Conservation (phyloP, 2,888 invertebrate species). For the Biston stratarius region DNA sequence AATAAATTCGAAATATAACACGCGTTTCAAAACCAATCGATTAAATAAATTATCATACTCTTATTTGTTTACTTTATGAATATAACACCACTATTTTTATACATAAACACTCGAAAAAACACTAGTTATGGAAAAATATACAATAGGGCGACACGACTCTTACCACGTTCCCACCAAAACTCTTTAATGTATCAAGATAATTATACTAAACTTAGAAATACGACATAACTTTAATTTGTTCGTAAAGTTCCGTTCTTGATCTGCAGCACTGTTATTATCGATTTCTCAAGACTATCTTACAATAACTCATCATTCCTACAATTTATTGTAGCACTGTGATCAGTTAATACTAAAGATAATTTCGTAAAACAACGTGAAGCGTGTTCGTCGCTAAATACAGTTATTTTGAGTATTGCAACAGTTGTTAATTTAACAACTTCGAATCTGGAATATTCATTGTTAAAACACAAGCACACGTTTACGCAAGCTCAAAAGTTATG, state of each 20-base stretch:
- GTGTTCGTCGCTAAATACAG: conserved; percentile 30
- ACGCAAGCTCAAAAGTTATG: conserved; percentile 14
- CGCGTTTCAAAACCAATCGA: no score
- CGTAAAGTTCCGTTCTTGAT: neutral
- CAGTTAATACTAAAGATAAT: neutral
- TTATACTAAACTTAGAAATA: no score
- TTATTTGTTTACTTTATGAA: no score
- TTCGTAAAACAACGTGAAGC: neutral
- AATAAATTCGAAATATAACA: no score
- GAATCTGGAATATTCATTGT: conserved; percentile 12
- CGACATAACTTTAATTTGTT: no score
- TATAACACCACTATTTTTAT: no score
- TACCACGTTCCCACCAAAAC: no score
- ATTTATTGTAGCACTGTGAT: conserved; percentile 28
- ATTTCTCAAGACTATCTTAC: neutral
- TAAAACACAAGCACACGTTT: neutral
- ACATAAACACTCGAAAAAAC: no score
- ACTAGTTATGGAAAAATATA: no score
- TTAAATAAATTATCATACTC: no score
- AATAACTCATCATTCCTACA: conserved; percentile 28
- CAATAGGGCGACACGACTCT: no score
- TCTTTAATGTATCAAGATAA: no score
- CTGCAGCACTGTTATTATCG: neutral
- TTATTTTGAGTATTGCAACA: conserved; percentile 27
- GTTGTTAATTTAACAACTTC: conserved; percentile 11